Evolutionary conservation across 2,888 invertebrate genomes (phyloP), one percentile per base, ranked within the genome.

Genomic region (Cosmorhoe ocellata): DNA sequence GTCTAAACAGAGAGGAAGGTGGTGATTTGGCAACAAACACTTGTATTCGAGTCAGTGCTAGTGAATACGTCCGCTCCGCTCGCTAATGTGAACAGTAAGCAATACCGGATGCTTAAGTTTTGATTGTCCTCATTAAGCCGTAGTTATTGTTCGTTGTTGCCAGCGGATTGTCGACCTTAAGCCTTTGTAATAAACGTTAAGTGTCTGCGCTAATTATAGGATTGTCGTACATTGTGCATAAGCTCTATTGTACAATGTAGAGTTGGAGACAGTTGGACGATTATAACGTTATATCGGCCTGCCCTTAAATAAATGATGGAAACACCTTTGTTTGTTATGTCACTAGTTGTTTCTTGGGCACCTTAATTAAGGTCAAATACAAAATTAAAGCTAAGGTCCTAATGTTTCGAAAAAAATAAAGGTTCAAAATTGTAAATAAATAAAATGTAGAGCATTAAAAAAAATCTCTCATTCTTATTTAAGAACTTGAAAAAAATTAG

Each of bases 51-150:
- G 4, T 11, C 31, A 11, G 10, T 18, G 39, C 33, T 36, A 12
- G 18, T 30, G 48, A 36, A 36, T 36, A 22, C 31, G 30, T 22
- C 49, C 43, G 49, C 42, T 18, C 18, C 24, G 42, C 43, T 50
- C 43, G 10, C 33, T 28, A 27, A 39, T 36, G 38, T 47, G 14
- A 42, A 28, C 42, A 28, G 27, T 41, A 32, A 66, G 58, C 61
- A 63, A 64, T 65, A 66, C 61, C 63, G 55, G 61, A 64, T 59
- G 57, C 63, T 68, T 61, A 66, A 74, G 69, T 75, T 76, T 74
- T 75, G 73, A 76, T 70, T 75, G 67, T 65, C 47, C 74, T 71
- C 71, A 78, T 77, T 78, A 76, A 66, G 58, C 59, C 51, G 61
- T 58, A 64, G 55, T 48, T 62, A 58, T 64, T 59, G 64, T 59